Conservation (phyloP, 2,797 vertebrate species). For the Todus mexicanus region DNA sequence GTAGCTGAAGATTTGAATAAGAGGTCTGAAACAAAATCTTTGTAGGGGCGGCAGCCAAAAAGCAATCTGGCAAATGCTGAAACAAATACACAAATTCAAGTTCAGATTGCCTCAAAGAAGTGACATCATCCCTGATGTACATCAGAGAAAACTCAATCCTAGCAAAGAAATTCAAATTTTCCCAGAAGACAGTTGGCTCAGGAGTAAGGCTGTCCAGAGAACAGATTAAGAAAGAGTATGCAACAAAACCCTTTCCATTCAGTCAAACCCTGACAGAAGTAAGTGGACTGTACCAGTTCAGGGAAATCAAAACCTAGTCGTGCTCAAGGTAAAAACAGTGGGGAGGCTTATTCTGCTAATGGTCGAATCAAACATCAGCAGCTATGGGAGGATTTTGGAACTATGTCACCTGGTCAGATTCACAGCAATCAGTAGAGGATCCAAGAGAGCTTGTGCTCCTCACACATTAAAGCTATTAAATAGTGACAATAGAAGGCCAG, state of each 20-base stretch:
- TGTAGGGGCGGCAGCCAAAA: background rate
- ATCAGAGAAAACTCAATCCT: background rate
- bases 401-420: background rate
- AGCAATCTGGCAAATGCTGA: background rate
- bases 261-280: background rate
- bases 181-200: background rate
- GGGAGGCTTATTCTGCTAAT: background rate
- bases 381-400: background rate
- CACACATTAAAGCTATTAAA: background rate
- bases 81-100: background rate
- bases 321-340: background rate
- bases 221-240: background rate
- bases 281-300: background rate
- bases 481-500: background rate
- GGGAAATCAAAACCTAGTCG: background rate
- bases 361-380: background rate
- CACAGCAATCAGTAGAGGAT: background rate
- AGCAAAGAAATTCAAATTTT: background rate
- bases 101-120: background rate
- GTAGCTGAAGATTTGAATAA: background rate
- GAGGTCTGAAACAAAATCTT: background rate
- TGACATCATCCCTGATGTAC: background rate
- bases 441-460: background rate
- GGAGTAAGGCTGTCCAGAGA: background rate
- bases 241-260: background rate